A percentile compares a stretch with the other conserved stretches of the same genome.
Evolutionary conservation across 2,113 vertebrate species (phyloP).

Genomic region (Rhegmatorhina hoffmannsi): DNA sequence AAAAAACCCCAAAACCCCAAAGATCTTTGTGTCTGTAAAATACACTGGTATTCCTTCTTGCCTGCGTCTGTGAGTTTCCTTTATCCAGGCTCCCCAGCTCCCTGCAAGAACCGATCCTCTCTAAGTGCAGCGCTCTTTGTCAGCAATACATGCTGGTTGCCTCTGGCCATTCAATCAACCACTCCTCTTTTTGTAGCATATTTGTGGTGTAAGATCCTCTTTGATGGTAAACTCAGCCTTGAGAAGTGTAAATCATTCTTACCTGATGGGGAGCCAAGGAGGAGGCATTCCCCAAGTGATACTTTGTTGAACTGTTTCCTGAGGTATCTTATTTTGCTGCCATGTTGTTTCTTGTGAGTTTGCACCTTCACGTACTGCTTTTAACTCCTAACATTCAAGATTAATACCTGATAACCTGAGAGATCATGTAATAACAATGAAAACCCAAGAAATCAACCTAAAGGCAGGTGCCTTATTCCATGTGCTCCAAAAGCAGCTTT

Average conservation of each 20-base stretch:
- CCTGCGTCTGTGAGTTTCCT: neutral
- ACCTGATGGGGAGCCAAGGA: neutral
- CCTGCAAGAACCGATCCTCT: neutral
- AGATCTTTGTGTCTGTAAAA: neutral
- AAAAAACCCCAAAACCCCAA: neutral
- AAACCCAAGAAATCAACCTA: neutral
- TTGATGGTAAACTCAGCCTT: slow-evolving; percentile 31
- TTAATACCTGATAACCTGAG: neutral
- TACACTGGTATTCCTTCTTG: neutral
- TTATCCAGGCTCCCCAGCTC: neutral
- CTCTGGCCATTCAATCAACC: neutral
- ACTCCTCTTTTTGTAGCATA: neutral
- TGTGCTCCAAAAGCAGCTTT: neutral
- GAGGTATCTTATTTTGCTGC: neutral
- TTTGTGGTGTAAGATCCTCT: slow-evolving; percentile 15
- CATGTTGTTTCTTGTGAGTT: neutral
- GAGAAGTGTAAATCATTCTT: slow-evolving; percentile 19
- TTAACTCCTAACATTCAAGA: neutral
- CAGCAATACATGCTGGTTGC: neutral
- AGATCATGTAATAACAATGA: neutral
- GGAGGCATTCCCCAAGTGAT: neutral
- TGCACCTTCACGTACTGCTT: neutral
- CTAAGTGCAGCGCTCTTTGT: neutral
- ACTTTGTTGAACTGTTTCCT: neutral
- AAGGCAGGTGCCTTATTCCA: neutral